Evolutionary conservation across 2,888 invertebrate species (phyloP), one percentile per base, ranked within the genome.

Genomic region (Xylota sylvarum): DNA sequence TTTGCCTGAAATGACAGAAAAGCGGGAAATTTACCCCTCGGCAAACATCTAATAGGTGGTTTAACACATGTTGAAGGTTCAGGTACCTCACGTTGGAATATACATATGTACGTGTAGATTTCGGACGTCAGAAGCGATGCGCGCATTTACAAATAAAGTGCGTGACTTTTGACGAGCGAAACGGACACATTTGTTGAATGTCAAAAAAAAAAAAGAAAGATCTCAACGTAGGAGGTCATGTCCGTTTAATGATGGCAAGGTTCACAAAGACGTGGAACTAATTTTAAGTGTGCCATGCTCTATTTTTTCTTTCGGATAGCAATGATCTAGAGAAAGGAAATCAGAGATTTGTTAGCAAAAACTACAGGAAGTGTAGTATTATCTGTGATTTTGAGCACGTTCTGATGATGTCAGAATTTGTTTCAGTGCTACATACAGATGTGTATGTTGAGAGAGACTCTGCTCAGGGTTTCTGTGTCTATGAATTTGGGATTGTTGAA

Each of bases 121-220:
- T 35, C 35, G 40, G 58, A 14, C 19, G 35, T 14, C 48, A 50
- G 40, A 64, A 37, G 37, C 10, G 52, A 56, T 78, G 52, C 27
- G 60, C 70, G 62, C 55, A 64, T 14, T 60, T 27, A 27, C 23
- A 23, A 23, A 23, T 1, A 23, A 1, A 23, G 74, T 80, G 65
- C 74, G 80, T 80, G 80, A 67, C 74, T 60, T 52, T 80, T 17
- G 67, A 73, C 50, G 32, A 78, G 10, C 48, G 52, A 62, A 70
- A 55, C 52, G 35, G 23, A 62, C 62, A 56, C n/a, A 40, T 60
- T 60, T 62, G 37, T 76, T 55, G 5, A 17, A 77, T 58, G 58
- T 72, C 5, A 46, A 37, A 37, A 50, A n/a, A 50, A 50, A 52
- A 50, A n/a, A 56, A 35, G 56, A 56, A 46, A 46, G 5, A 43